Evolutionary conservation across 1,140 invertebrate genomes (phyloP), one percentile per base, ranked within the genome.

Genomic region (Branchinecta lindahli): DNA sequence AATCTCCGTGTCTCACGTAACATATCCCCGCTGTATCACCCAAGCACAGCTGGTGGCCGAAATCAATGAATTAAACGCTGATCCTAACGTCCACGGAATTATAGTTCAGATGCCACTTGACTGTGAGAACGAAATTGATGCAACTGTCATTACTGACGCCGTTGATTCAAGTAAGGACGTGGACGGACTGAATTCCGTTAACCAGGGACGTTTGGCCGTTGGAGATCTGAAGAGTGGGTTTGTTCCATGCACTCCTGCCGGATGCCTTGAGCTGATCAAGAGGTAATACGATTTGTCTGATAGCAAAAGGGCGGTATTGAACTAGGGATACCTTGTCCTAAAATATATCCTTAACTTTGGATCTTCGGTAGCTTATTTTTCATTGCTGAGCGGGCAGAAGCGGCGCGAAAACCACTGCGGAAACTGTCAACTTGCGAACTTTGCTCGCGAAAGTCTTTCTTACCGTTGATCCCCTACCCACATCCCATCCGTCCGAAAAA

Each of bases 101-200:
- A 97, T 98, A 75, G 93, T 98, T 1, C 94, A 98, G 83, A 91
- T 98, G 86, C 96, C 95, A 0, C 81, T 98, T 66, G 94, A 98
- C 77, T 85, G 85, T 71, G 84, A 86, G 0, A 86, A 88, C 73
- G 75, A 83, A 72, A 94, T 98, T 72, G 88, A 98, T 82, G 85
- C 89, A 0, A 87, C 93, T 78, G 78, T 88, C 10, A 85, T 97
- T 68, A 95, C 93, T 7, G 91, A 97, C 80, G 78, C 87, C 6
- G 91, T 97, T 2, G 84, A 83, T 0, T 87, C 91, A 0, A 81
- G 84, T 9, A 98, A 98, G 82, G 95, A 98, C 84, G 94, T 98
- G 44, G 94, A 98, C 81, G 94, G 94, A 15, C 81, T 96, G 66
- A 89, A 94, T 77, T 92, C 90, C 10, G 82, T 89, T 8, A 97